A percentile compares a stretch with the other conserved stretches of the same genome.
These are phyloP conservation scores for Physocephala rufipes DNA, from an alignment of 2,888 invertebrate genomes.

Conservation along the genomic window DNA sequence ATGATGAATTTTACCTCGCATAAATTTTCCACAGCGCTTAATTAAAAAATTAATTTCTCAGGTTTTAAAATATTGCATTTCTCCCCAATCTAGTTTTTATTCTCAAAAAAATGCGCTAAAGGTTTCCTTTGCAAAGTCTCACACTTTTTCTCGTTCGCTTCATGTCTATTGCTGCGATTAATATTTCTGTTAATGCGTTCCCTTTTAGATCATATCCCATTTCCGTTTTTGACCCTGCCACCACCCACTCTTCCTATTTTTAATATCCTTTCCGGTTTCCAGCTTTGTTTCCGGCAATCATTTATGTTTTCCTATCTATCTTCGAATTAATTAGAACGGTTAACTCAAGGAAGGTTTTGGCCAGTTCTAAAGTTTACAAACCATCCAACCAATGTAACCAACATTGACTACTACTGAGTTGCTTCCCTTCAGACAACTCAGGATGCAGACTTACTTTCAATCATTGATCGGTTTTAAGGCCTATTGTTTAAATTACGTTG, in stretches of 20 bases:
- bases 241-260: not conserved
- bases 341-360: not conserved
- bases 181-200: not conserved
- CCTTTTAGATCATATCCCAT: not conserved
- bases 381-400: not conserved
- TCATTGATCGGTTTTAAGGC: no score
- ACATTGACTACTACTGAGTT: no score
- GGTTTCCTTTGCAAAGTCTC: not conserved
- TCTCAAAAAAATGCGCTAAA: not conserved
- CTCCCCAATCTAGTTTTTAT: not conserved
- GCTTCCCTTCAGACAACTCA: not conserved
- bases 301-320: not conserved
- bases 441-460: no score
- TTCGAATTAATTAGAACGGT: constrained; percentile 6
- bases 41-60: constrained; percentile 23
- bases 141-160: not conserved
- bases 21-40: constrained; percentile 14
- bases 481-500: no score
- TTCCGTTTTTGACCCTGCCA: not conserved
- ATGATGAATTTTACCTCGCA: not conserved
- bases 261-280: not conserved
- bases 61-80: constrained; percentile 15
- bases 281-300: not conserved
- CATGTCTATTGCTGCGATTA: not conserved
- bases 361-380: not conserved